Conservation (phyloP, 2,113 vertebrate species). For the Rhinolophus sinicus region DNA sequence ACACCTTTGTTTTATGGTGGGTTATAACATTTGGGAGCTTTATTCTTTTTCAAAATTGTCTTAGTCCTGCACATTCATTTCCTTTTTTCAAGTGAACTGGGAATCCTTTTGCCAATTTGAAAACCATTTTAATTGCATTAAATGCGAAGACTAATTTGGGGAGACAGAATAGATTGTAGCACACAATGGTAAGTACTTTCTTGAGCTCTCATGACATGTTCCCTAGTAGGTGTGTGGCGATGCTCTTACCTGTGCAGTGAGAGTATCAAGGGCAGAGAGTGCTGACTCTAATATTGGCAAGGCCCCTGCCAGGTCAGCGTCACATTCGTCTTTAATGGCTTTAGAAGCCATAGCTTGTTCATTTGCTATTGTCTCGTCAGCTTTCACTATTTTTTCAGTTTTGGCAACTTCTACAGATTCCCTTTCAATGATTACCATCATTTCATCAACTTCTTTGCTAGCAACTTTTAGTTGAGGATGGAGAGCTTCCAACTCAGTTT, state of each 20-base stretch:
- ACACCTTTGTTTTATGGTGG: neutral
- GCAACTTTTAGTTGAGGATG: constrained; percentile 92
- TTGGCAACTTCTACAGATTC: constrained; percentile 94
- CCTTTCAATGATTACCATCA: constrained; percentile 91
- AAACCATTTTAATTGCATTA: neutral
- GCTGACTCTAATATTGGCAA: constrained; percentile 92
- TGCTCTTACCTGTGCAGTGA: constrained; percentile 89
- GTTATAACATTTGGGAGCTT: neutral
- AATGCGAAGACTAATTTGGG: neutral
- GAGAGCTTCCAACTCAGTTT: constrained; percentile 91
- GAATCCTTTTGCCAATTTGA: neutral
- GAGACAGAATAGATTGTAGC: neutral
- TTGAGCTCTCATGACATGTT: rapidly evolving
- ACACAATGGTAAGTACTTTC: too few relatives aligned
- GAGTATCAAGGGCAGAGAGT: constrained; percentile 90
- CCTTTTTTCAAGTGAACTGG: neutral
- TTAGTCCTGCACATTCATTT: neutral
- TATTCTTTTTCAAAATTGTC: neutral
- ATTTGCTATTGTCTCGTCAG: constrained; percentile 91
- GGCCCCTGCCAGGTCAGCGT: constrained; percentile 91
- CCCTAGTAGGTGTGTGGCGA: rapidly evolving
- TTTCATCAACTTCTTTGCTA: constrained; percentile 92
- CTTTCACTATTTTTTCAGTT: constrained; percentile 92
- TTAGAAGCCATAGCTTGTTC: constrained; percentile 93
- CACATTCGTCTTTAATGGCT: constrained; percentile 95